phyloP scores from a whole-genome alignment of 1,140 invertebrate species.

The Apis florea region DNA sequence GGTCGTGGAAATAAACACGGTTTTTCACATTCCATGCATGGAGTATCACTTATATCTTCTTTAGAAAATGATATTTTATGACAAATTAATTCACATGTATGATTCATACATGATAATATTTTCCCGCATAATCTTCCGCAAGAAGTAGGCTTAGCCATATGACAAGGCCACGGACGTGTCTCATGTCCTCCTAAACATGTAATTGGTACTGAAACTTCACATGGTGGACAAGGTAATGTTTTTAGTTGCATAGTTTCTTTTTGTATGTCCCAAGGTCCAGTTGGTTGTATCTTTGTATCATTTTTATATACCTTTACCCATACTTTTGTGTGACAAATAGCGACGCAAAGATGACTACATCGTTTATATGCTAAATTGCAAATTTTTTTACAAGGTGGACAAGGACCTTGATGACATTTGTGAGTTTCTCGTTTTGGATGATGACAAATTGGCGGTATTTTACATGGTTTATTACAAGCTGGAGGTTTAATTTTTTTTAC shows the following conservation, averaged over 20 bases:
- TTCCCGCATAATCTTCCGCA: constrained; percentile 89
- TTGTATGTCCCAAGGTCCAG: constrained; percentile 90
- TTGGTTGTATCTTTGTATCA: constrained; percentile 81
- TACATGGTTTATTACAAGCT: constrained; percentile 88
- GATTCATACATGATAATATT: constrained; percentile 88
- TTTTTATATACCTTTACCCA: constrained; percentile 83
- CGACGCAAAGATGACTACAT: constrained; percentile 90
- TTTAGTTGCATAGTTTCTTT: constrained; percentile 84
- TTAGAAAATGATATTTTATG: constrained; percentile 82
- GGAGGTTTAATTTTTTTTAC: constrained; percentile 89
- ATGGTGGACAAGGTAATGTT: constrained; percentile 86
- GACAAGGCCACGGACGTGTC: constrained; percentile 87
- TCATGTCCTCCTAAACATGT: constrained; percentile 93
- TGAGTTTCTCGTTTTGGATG: constrained; percentile 87
- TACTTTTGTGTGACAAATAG: constrained; percentile 90
- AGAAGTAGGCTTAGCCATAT: constrained; percentile 84
- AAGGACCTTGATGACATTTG: constrained; percentile 92
- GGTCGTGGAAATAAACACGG: constrained; percentile 86
- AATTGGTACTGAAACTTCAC: constrained; percentile 85
- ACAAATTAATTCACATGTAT: constrained; percentile 87
- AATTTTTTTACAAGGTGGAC: constrained; percentile 89
- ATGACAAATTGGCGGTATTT: constrained; percentile 88
- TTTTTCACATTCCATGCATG: constrained; percentile 87
- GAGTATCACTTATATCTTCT: constrained; percentile 75
- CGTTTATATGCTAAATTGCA: constrained; percentile 83